phyloP scores from a whole-genome alignment of 2,888 invertebrate species.

The Therioaphis trifolii region DNA sequence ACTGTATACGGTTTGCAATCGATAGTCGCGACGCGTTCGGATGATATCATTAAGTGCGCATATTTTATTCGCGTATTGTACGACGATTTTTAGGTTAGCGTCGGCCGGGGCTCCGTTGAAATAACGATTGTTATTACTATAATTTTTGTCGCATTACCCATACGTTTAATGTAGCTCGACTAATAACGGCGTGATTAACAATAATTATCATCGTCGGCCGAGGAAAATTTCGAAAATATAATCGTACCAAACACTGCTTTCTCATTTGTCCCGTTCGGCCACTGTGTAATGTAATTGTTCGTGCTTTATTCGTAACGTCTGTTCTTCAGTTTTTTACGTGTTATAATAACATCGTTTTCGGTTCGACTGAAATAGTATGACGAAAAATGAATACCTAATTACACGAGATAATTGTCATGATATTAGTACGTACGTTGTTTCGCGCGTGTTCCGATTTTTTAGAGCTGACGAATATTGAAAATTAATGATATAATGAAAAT shows the following conservation, averaged over 20 bases:
- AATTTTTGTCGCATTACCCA: neutral
- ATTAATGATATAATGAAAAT: no score
- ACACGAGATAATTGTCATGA: no score
- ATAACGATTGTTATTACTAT: neutral
- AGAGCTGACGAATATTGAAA: no score
- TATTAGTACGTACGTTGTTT: no score
- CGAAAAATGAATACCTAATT: no score
- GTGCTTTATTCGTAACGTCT: no score
- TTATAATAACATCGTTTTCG: no score
- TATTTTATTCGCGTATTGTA: neutral
- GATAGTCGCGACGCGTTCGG: neutral
- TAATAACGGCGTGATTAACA: conserved; percentile 33
- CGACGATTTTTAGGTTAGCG: neutral
- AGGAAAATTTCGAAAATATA: neutral
- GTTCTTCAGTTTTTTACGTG: no score
- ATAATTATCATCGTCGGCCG: conserved; percentile 11
- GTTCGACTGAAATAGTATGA: no score
- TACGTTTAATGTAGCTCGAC: conserved; percentile 20
- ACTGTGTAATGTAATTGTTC: no score
- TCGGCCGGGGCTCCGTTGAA: neutral
- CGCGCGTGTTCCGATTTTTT: no score
- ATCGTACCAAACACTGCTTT: conserved; percentile 19
- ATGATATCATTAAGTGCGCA: no score
- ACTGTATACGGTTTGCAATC: conserved; percentile 22
- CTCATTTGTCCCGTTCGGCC: neutral